phyloP scores from a whole-genome alignment of 2,888 invertebrate genomes.

The Stramonita haemastoma region DNA sequence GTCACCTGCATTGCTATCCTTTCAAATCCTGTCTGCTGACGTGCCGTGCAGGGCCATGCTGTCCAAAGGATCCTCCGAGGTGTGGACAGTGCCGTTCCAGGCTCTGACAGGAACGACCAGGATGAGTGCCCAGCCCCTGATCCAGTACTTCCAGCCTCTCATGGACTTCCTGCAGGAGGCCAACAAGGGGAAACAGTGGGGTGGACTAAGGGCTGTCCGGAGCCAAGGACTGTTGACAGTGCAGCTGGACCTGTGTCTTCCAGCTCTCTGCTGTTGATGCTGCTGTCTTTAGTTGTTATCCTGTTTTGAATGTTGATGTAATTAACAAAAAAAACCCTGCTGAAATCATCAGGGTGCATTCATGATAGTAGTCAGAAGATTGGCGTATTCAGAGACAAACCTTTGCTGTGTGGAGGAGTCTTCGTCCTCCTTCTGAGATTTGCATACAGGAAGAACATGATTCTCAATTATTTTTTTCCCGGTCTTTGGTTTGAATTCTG shows the following conservation, averaged over 20 bases:
- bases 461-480: background rate
- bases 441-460: background rate
- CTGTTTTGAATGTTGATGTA: background rate
- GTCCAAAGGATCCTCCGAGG: constrained; percentile 78
- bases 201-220: constrained; percentile 43
- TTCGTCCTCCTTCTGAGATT: background rate
- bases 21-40: background rate
- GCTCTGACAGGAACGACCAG: constrained; percentile 85
- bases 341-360: background rate
- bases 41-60: constrained; percentile 74
- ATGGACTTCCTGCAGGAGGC: constrained; percentile 85
- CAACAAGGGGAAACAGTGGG: constrained; percentile 50
- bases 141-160: constrained; percentile 90
- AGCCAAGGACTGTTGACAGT: background rate
- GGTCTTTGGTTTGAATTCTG: background rate
- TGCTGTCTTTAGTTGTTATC: background rate
- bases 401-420: background rate
- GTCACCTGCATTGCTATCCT: no score
- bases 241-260: background rate
- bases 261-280: background rate
- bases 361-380: background rate
- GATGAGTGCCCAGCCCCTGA: constrained; percentile 87
- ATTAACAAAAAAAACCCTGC: background rate
- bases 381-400: no score
- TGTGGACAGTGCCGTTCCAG: constrained; percentile 86